Percentiles rank a stretch among this genome's conserved stretches.
phyloP scores from a whole-genome alignment of 2,797 vertebrate genomes.

The Benthosema pterotum region DNA sequence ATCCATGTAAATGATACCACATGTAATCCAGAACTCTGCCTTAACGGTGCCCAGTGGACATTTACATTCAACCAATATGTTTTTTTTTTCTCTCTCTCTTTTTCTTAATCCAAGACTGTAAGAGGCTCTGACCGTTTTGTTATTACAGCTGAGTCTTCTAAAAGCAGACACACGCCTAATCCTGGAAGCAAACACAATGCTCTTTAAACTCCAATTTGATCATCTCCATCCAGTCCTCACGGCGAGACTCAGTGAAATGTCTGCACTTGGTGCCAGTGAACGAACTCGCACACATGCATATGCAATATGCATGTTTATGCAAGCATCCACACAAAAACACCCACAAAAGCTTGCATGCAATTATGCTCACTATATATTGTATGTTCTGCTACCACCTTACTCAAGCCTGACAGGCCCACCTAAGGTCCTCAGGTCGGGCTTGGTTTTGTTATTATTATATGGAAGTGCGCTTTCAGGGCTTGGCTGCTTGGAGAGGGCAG shows the following conservation, averaged over 20 bases:
- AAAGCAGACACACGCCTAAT: constrained; percentile 23
- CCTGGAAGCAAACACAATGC: constrained; percentile 16
- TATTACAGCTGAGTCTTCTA: constrained; percentile 18
- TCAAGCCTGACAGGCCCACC: no score
- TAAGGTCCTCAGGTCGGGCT: no score
- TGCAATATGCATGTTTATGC: no score
- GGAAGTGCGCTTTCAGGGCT: no score
- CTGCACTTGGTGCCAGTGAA: not conserved
- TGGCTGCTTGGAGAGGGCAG: no score
- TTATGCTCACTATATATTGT: no score
- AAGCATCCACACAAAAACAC: no score
- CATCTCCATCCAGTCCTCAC: constrained; percentile 10
- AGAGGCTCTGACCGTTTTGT: constrained; percentile 18
- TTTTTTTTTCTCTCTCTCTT: not conserved
- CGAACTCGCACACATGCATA: not conserved
- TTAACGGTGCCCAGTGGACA: constrained; percentile 47
- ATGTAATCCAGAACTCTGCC: constrained; percentile 58
- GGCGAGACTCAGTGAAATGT: constrained; percentile 9
- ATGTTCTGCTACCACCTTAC: no score
- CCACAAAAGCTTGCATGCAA: no score
- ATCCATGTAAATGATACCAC: constrained; percentile 55
- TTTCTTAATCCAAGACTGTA: constrained; percentile 38
- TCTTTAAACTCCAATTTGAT: constrained; percentile 22
- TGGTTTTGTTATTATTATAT: no score
- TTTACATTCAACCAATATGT: constrained; percentile 44